Conservation (phyloP, 2,888 invertebrate genomes). For the Lissocephala sabroskyi region DNA sequence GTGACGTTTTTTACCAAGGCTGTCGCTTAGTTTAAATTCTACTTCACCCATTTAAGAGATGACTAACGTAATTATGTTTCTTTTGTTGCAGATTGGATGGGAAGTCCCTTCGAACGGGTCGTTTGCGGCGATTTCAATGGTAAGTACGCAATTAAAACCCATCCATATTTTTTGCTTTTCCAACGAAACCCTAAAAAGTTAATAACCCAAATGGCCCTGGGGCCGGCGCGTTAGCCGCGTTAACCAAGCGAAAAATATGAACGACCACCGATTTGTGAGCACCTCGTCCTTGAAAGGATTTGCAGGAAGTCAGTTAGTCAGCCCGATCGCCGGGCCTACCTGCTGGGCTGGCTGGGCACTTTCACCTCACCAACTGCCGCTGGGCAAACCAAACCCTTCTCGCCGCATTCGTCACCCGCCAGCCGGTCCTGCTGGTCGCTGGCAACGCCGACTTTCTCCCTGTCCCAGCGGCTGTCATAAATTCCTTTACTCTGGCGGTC, state of each 20-base stretch:
- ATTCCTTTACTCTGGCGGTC: slow-evolving; percentile 19
- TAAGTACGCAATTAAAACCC: slow-evolving; percentile 74
- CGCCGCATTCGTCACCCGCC: slow-evolving; percentile 36
- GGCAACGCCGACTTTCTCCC: slow-evolving; percentile 18
- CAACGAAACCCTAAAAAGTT: slow-evolving; percentile 30
- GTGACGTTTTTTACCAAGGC: no score
- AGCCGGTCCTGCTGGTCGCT: slow-evolving; percentile 30
- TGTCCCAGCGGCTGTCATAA: slow-evolving; percentile 50
- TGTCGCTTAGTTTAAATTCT: no score
- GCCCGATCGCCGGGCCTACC: no score
- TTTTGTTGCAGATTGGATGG: slow-evolving; percentile 87
- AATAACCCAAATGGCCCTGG: slow-evolving; percentile 49
- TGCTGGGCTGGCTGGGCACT: slow-evolving; percentile 22
- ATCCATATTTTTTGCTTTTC: no score
- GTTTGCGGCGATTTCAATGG: slow-evolving; percentile 95
- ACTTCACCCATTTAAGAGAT: slow-evolving; percentile 16
- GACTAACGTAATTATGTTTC: slow-evolving; percentile 11
- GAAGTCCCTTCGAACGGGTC: slow-evolving; percentile 94
- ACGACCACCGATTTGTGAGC: slow-evolving; percentile 13
- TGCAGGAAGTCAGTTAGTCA: no score
- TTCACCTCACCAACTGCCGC: background rate
- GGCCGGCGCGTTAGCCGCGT: slow-evolving; percentile 42
- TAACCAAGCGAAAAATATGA: slow-evolving; percentile 33
- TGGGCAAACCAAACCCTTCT: slow-evolving; percentile 45
- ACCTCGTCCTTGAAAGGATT: slow-evolving; percentile 35